Percentiles rank a stretch among this genome's conserved stretches.
These are phyloP conservation scores for Heterodera carotae DNA, from an alignment of 1,140 invertebrate species.

Conservation along the genomic window DNA sequence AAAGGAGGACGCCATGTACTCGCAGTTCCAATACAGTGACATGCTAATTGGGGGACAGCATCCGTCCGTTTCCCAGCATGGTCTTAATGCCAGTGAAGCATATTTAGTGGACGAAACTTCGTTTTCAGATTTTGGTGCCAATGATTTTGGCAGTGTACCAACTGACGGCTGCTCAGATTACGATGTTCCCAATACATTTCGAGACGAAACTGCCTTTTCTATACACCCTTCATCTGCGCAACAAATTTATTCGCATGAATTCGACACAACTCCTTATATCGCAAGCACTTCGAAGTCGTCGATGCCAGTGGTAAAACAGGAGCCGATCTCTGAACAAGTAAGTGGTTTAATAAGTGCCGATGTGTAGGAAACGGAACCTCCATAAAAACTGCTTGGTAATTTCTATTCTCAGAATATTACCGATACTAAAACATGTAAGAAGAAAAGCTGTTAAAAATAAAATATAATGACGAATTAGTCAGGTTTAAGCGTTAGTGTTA, in stretches of 20 bases:
- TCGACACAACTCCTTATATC: neutral
- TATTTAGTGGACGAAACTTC: neutral
- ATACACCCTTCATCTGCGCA: neutral
- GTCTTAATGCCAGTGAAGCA: neutral
- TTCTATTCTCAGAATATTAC: too few species aligned
- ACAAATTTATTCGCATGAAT: neutral
- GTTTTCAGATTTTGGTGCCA: conserved; percentile 14
- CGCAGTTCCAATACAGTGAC: conserved; percentile 24
- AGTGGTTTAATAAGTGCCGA: too few species aligned
- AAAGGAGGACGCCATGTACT: conserved; percentile 28
- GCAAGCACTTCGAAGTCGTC: conserved; percentile 20
- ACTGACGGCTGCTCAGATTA: neutral
- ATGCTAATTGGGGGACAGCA: conserved; percentile 14
- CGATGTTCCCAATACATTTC: neutral
- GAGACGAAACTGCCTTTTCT: neutral
- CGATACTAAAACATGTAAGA: too few species aligned
- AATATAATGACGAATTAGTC: too few species aligned
- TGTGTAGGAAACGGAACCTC: too few species aligned
- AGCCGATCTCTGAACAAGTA: conserved; percentile 25
- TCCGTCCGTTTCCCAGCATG: neutral
- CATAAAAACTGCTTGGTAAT: too few species aligned
- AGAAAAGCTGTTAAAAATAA: too few species aligned
- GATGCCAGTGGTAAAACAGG: conserved; percentile 13
- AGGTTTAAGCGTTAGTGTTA: too few species aligned
- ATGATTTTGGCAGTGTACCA: conserved; percentile 17